Conservation (phyloP, 2,797 vertebrate species). For the Decapterus maruadsi region DNA sequence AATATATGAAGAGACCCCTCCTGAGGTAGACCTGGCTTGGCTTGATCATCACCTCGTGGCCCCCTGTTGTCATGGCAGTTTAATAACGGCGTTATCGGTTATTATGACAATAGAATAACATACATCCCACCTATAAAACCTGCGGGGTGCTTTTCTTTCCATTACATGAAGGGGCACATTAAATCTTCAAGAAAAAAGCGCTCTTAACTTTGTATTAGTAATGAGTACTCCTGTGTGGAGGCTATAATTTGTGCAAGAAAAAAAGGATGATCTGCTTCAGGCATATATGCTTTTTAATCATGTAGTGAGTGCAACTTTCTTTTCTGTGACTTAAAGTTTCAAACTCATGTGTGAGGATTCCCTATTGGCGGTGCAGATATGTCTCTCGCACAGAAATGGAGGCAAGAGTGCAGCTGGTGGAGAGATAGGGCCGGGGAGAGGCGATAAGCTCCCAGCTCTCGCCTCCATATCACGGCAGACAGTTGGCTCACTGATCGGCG, state of each 20-base stretch:
- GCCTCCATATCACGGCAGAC: constrained; percentile 81
- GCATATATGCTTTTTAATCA: constrained; percentile 43
- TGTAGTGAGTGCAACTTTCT: constrained; percentile 53
- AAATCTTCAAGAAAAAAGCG: constrained; percentile 6
- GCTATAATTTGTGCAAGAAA: constrained; percentile 5
- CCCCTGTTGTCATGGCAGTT: constrained; percentile 62
- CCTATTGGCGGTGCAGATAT: constrained; percentile 14
- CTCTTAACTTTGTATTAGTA: constrained; percentile 38
- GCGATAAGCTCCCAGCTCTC: constrained; percentile 64
- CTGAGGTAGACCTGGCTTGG: constrained; percentile 37
- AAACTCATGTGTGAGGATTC: constrained; percentile 1
- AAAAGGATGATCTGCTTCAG: background rate
- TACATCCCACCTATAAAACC: constrained; percentile 17
- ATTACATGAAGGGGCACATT: constrained; percentile 13
- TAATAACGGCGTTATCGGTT: constrained; percentile 49
- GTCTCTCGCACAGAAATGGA: constrained; percentile 27
- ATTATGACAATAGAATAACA: constrained; percentile 43
- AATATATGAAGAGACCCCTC: constrained; percentile 32
- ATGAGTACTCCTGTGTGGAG: background rate
- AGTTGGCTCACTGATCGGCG: constrained; percentile 70
- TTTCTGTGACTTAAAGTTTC: constrained; percentile 43
- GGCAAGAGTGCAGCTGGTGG: constrained; percentile 27
- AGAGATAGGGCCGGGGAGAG: constrained; percentile 47
- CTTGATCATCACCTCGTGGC: constrained; percentile 63
- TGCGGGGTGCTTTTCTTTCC: background rate